These are phyloP conservation scores for Lycocerus yunnanus DNA, from an alignment of 2,888 invertebrate genomes.

Conservation along the genomic window DNA sequence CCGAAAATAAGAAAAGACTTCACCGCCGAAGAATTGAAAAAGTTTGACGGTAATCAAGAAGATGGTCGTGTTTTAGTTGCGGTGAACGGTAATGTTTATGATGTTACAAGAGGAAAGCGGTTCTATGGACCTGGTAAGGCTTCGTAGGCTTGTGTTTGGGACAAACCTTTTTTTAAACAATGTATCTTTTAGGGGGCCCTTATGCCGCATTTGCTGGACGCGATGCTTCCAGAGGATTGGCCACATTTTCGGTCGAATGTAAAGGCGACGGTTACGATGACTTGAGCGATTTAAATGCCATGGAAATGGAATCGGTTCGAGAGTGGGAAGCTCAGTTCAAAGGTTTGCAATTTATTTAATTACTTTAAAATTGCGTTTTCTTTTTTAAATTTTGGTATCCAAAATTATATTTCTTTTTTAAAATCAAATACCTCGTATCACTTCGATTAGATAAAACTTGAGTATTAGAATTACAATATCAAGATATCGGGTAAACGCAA, in stretches of 20 bases:
- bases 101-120: slow-evolving; percentile 86
- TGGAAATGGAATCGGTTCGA: slow-evolving; percentile 92
- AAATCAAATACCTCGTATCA: too few relatives aligned
- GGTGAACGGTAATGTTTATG: slow-evolving; percentile 94
- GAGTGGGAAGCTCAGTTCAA: slow-evolving; percentile 98
- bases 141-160: not conserved
- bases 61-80: slow-evolving; percentile 91
- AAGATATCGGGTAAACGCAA: not conserved
- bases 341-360: slow-evolving; percentile 62
- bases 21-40: slow-evolving; percentile 82
- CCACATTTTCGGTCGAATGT: slow-evolving; percentile 86
- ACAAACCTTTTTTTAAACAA: too few relatives aligned
- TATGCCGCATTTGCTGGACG: slow-evolving; percentile 94
- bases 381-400: not conserved
- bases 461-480: not conserved
- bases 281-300: slow-evolving; percentile 87
- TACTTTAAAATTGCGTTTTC: not conserved
- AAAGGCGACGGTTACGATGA: slow-evolving; percentile 90
- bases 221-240: slow-evolving; percentile 93
- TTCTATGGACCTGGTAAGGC: slow-evolving; percentile 92
- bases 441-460: not conserved
- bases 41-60: slow-evolving; percentile 83
- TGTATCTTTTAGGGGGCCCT: slow-evolving; percentile 74
- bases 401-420: not conserved
- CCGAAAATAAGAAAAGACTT: slow-evolving; percentile 91